Base-by-base conservation (phyloP, 2,888 invertebrate genomes). In the Thalpophila matura region DNA sequence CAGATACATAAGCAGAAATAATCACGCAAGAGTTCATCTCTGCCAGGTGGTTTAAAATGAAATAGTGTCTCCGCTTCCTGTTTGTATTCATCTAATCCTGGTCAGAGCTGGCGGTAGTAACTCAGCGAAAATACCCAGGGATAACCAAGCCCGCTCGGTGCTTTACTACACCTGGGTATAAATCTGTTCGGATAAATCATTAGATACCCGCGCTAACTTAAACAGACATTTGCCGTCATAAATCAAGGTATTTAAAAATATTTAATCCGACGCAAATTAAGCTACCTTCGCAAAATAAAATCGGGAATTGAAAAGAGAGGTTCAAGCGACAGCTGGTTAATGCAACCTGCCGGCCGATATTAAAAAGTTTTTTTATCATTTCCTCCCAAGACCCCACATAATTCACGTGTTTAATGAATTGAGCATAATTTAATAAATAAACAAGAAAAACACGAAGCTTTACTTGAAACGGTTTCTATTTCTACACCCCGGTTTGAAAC, bases 31-130 rank as follows among this genome's bases (percentile, higher is more conserved):
- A 61, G 54, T 77, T 68, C 31, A 49, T 67, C 64, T 66, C 60
- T 68, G 69, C 57, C 72, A 76, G 77, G 79, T 77, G 77, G 81
- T 79, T 81, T 74, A 75, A 77, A 77, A 76, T 77, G 82, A 82
- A 83, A 86, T 83, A 84, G 71, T 77, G 71, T 71, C 74, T 72
- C 71, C 65, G 66, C 67, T 82, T 81, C 76, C 74, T 75, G 78
- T 74, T 78, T 73, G 80, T 81, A 80, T 80, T 82, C 76, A 79
- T 80, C 79, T 87, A 89, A 90, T 88, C 89, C 87, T 78, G 79
- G 73, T 73, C 77, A 60, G 38, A 72, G 74, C 74, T 68, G 9
- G 67, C 46, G 75, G 83, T 77, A 80, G 84, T 87, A 88, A 86
- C 80, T 89, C 86, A 86, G 80, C 81, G 74, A 70, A 84, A 85